A percentile compares a stretch with the other conserved stretches of the same genome.
These are phyloP conservation scores for sheep (Ovis aries) DNA, from an alignment of 2,113 vertebrate species.

Conservation along the genomic window DNA sequence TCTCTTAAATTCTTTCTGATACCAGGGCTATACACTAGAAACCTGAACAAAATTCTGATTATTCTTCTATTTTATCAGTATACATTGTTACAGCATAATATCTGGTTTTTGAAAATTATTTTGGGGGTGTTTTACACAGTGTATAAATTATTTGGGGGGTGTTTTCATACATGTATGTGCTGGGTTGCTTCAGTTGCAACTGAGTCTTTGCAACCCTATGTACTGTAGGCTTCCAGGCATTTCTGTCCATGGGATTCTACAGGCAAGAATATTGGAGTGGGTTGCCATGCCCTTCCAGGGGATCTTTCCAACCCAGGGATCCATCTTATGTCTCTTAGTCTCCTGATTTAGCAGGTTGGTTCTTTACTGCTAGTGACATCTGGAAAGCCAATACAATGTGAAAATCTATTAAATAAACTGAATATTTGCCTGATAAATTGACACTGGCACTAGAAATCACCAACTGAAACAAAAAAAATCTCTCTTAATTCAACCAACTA, in stretches of 20 bases:
- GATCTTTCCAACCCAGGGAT: background rate
- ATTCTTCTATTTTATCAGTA: background rate
- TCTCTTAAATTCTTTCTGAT: background rate
- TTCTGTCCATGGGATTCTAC: background rate
- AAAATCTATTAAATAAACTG: background rate
- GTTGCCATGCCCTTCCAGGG: background rate
- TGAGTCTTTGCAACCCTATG: background rate
- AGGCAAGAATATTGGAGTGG: background rate
- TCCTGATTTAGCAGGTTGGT: background rate
- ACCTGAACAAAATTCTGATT: background rate
- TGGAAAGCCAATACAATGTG: background rate
- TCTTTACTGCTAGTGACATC: background rate
- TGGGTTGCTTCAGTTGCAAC: background rate
- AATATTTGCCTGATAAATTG: background rate
- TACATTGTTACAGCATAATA: background rate
- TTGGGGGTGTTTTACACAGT: background rate
- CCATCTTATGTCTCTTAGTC: background rate
- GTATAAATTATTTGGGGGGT: too few species aligned
- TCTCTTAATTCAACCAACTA: background rate
- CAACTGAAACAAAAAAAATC: background rate
- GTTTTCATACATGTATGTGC: background rate
- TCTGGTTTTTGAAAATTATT: background rate
- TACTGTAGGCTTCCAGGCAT: background rate
- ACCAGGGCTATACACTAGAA: background rate
- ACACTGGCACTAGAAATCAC: background rate